phyloP scores from a whole-genome alignment of 2,797 vertebrate species.

The Pangasius sanitwongsei region DNA sequence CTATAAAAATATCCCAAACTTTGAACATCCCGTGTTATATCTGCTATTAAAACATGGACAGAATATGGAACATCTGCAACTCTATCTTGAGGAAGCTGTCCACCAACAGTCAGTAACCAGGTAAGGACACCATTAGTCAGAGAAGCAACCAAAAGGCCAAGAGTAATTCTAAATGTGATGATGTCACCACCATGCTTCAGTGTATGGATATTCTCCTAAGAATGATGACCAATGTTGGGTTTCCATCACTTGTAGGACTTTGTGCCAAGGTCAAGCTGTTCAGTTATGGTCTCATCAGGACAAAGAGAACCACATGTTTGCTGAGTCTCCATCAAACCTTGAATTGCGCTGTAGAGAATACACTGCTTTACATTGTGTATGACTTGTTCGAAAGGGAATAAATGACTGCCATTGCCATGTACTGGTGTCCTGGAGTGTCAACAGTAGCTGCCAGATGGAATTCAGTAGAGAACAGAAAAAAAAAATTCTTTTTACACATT shows the following conservation, averaged over 20 bases:
- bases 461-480: neutral
- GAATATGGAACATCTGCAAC: neutral
- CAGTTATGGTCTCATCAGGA: neutral
- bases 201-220: neutral
- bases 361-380: slow-evolving; percentile 44
- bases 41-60: neutral
- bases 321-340: neutral
- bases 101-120: neutral
- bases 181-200: neutral
- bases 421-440: slow-evolving; percentile 34
- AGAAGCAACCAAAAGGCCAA: neutral
- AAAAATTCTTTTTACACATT: neutral
- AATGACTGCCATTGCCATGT: slow-evolving; percentile 70
- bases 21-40: neutral
- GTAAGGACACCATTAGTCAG: neutral
- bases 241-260: neutral
- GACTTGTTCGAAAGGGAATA: slow-evolving; percentile 67
- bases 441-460: neutral
- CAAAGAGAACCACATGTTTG: neutral
- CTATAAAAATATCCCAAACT: neutral
- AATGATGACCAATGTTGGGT: neutral
- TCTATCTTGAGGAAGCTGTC: neutral
- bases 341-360: neutral
- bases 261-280: neutral
- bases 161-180: neutral